phyloP scores from a whole-genome alignment of 2,888 invertebrate species.

The Acrobasis repandana region DNA sequence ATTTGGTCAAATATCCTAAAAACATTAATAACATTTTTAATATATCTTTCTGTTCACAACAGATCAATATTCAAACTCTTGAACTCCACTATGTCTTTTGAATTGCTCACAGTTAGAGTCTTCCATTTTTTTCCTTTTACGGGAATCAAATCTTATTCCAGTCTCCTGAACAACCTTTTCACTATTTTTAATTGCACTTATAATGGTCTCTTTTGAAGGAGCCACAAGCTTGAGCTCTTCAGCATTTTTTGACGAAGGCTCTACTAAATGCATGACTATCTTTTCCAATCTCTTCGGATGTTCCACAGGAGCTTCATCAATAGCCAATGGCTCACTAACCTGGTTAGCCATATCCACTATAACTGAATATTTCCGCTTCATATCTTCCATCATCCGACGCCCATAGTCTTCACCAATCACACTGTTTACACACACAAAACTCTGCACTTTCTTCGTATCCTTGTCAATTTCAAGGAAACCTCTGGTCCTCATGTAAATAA shows the following conservation, averaged over 20 bases:
- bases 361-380: conserved; percentile 91
- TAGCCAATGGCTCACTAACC: conserved; percentile 43
- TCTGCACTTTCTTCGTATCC: conserved; percentile 89
- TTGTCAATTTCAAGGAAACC: conserved; percentile 93
- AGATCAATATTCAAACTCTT: conserved; percentile 41
- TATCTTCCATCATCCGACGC: conserved; percentile 86
- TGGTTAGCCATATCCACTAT: conserved; percentile 82
- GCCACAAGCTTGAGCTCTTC: conserved; percentile 70
- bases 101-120: conserved; percentile 53
- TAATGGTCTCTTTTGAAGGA: conserved; percentile 75
- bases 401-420: conserved; percentile 90
- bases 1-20: conserved; percentile 24
- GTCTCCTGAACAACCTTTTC: conserved; percentile 73
- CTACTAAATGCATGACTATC: conserved; percentile 86
- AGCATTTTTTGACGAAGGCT: conserved; percentile 55
- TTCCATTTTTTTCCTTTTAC: conserved; percentile 61
- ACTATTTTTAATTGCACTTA: conserved; percentile 74
- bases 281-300: conserved; percentile 87
- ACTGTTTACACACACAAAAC: conserved; percentile 94
- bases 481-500: conserved; percentile 91
- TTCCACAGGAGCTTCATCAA: conserved; percentile 82
- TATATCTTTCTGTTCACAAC: conserved; percentile 36
- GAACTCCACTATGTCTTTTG: conserved; percentile 58
- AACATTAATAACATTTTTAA: conserved; percentile 13
- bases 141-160: conserved; percentile 68